Conservation (phyloP, 2,797 vertebrate genomes). For the Dallia pectoralis region DNA sequence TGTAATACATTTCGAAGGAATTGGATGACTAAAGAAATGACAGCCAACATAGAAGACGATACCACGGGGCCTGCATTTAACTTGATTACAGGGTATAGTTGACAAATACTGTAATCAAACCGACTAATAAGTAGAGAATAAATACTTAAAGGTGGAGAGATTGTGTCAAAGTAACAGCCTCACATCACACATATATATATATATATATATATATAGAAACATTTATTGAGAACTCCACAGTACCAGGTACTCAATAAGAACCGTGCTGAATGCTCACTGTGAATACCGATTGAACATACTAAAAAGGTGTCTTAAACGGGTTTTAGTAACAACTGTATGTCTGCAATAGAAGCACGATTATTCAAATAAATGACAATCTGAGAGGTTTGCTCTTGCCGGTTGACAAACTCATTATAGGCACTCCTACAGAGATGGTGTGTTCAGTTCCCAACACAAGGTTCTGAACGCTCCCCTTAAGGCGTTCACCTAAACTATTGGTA, state of each 20-base stretch:
- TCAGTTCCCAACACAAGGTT: slow-evolving; percentile 3
- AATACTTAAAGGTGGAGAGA: neutral
- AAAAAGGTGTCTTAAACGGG: neutral
- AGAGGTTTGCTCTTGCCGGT: neutral
- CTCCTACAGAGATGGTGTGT: neutral
- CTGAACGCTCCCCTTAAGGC: neutral
- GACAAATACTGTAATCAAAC: neutral
- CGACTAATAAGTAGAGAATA: neutral
- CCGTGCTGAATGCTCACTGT: neutral
- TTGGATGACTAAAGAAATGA: neutral
- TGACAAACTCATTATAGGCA: slow-evolving; percentile 1
- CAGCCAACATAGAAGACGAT: neutral
- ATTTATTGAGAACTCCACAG: neutral
- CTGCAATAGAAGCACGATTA: neutral
- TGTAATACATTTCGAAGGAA: neutral
- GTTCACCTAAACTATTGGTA: neutral
- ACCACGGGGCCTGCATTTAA: neutral
- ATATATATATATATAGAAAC: neutral
- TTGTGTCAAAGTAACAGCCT: neutral
- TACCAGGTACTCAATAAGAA: neutral
- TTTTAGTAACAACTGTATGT: neutral
- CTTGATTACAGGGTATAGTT: neutral
- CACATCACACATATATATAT: neutral
- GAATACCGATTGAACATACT: neutral
- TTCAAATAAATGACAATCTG: slow-evolving; percentile 7